These are phyloP conservation scores for Halictus rubicundus DNA, from an alignment of 1,140 invertebrate genomes.

Conservation along the genomic window DNA sequence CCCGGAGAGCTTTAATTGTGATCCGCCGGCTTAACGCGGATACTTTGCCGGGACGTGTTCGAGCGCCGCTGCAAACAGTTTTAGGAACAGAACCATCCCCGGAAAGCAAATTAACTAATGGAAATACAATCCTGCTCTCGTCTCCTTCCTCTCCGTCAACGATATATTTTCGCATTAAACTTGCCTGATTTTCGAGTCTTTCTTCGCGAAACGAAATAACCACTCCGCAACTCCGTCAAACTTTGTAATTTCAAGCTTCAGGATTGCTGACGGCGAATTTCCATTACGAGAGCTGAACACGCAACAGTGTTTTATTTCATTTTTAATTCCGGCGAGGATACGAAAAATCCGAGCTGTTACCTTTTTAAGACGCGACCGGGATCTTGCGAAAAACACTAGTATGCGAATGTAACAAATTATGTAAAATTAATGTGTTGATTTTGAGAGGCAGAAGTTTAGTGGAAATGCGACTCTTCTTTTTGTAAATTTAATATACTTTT, in stretches of 20 bases:
- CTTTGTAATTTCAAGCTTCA: background rate
- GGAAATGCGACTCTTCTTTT: too few relatives aligned
- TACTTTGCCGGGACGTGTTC: constrained; percentile 55
- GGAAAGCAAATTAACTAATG: constrained; percentile 66
- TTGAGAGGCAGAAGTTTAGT: too few relatives aligned
- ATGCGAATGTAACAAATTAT: too few relatives aligned
- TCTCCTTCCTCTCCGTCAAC: background rate
- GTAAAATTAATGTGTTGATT: too few relatives aligned
- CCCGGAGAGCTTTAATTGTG: constrained; percentile 62
- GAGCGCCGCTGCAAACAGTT: constrained; percentile 58
- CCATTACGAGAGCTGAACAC: background rate
- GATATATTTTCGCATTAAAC: constrained; percentile 34
- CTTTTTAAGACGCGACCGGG: too few relatives aligned
- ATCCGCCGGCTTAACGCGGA: constrained; percentile 54
- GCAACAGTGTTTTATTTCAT: background rate
- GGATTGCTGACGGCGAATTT: background rate
- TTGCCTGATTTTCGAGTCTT: background rate
- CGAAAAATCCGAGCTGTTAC: too few relatives aligned
- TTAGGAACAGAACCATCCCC: constrained; percentile 27
- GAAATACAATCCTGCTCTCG: constrained; percentile 60
- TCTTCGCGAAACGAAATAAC: background rate
- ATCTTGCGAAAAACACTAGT: too few relatives aligned
- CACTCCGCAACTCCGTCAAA: background rate
- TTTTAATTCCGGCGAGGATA: background rate
- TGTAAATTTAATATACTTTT: too few relatives aligned